Percentiles rank a stretch among this genome's conserved stretches.
These are phyloP conservation scores for Drosophila carrolli DNA, from an alignment of 1,140 invertebrate species.

Conservation along the genomic window DNA sequence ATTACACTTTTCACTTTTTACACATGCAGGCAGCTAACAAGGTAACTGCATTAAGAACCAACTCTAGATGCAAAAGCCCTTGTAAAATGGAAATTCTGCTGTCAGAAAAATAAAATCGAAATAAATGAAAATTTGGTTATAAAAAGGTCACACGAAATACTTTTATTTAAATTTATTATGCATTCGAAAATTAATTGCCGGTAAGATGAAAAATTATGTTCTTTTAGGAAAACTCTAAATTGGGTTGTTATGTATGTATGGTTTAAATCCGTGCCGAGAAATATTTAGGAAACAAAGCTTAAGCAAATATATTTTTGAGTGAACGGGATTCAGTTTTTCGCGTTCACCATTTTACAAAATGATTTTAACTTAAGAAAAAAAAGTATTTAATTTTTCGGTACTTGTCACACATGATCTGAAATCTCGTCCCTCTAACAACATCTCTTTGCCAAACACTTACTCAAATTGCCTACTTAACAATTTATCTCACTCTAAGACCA, in stretches of 20 bases:
- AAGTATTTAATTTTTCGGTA: too few relatives aligned
- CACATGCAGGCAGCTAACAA: conserved; percentile 65
- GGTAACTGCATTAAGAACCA: conserved; percentile 64
- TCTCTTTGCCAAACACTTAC: conserved; percentile 53
- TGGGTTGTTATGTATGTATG: too few relatives aligned
- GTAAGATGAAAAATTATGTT: too few relatives aligned
- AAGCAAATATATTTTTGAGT: too few relatives aligned
- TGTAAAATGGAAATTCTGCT: conserved; percentile 45
- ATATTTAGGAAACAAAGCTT: too few relatives aligned
- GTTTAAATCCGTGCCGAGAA: too few relatives aligned
- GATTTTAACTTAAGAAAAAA: too few relatives aligned
- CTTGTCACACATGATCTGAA: not conserved
- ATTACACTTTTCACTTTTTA: conserved; percentile 16
- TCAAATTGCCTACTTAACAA: conserved; percentile 71
- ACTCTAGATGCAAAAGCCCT: conserved; percentile 20
- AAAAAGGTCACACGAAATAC: not conserved
- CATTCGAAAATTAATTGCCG: conserved; percentile 6
- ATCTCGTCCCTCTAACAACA: not conserved
- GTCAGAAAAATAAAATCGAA: not conserved
- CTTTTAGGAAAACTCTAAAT: too few relatives aligned
- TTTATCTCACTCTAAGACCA: conserved; percentile 61
- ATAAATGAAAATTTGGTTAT: not conserved
- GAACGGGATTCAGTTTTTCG: too few relatives aligned
- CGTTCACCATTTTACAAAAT: too few relatives aligned
- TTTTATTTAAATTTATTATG: not conserved